Evolutionary conservation across 2,888 invertebrate species (phyloP).

Genomic region (Epicampocera succincta): DNA sequence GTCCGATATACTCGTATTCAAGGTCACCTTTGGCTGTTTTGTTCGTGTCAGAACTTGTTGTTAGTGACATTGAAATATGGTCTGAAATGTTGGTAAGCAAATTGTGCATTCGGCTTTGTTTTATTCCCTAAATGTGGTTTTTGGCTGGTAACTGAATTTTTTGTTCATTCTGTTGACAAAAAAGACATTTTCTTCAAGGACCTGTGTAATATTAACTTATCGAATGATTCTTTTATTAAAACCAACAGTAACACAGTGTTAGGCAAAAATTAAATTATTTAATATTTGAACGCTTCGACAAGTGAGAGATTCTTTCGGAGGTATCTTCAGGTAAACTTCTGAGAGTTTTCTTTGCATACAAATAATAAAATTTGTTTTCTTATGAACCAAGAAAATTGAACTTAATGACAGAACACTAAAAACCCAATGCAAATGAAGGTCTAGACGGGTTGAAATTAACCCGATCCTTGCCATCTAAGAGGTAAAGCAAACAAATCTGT

Average conservation of each 20-base stretch:
- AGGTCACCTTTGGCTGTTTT: slow-evolving; percentile 17
- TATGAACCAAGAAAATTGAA: slow-evolving; percentile 1
- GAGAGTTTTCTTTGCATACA: slow-evolving; percentile 51
- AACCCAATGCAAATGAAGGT: slow-evolving; percentile 15
- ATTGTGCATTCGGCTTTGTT: slow-evolving; percentile 17
- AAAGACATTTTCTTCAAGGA: slow-evolving; percentile 1
- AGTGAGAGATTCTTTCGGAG: neutral
- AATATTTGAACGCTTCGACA: slow-evolving; percentile 40
- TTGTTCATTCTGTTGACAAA: neutral
- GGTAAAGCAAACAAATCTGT: slow-evolving; percentile 58
- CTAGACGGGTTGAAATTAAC: slow-evolving; percentile 58
- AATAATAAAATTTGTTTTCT: neutral
- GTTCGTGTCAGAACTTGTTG: neutral
- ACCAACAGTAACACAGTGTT: slow-evolving; percentile 9
- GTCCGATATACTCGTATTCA: neutral
- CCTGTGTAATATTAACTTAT: slow-evolving; percentile 11
- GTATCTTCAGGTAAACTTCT: slow-evolving; percentile 64
- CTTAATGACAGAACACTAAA: neutral
- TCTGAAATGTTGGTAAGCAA: slow-evolving; percentile 25
- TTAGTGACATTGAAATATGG: slow-evolving; percentile 44
- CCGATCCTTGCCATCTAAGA: slow-evolving; percentile 65
- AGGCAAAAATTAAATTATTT: neutral
- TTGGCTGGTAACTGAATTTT: neutral
- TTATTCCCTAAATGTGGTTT: slow-evolving; percentile 40
- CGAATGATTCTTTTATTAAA: slow-evolving; percentile 15